Percentiles rank a stretch among this genome's conserved stretches.
These are phyloP conservation scores for Sphaerophoria rueppellii DNA, from an alignment of 2,888 invertebrate species.

Conservation along the genomic window DNA sequence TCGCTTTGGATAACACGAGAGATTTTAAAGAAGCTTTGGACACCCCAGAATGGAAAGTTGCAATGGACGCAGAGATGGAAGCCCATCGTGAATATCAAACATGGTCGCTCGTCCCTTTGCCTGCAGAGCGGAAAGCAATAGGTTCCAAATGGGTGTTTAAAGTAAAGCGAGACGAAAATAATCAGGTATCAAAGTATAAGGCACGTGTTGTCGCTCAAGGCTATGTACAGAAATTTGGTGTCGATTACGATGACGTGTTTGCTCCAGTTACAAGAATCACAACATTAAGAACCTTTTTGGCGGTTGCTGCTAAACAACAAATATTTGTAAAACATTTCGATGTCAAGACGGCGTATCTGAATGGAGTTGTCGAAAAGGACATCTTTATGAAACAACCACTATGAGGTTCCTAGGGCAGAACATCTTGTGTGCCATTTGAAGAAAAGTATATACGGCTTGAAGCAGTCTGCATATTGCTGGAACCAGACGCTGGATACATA, in stretches of 20 bases:
- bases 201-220: too few relatives aligned
- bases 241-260: not conserved
- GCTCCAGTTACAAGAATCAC: constrained; percentile 14
- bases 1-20: constrained; percentile 6
- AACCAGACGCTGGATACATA: too few relatives aligned
- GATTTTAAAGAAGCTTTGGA: constrained; percentile 14
- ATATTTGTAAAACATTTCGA: constrained; percentile 12
- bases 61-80: constrained; percentile 21
- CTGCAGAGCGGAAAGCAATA: constrained; percentile 34
- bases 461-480: too few relatives aligned
- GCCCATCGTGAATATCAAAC: constrained; percentile 2
- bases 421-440: too few relatives aligned
- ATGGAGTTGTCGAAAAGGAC: not conserved
- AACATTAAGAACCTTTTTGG: constrained; percentile 5
- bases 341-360: constrained; percentile 16
- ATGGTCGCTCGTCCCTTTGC: constrained; percentile 13
- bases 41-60: constrained; percentile 3
- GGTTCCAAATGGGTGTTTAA: constrained; percentile 23
- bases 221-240: too few relatives aligned
- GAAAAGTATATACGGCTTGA: too few relatives aligned
- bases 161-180: constrained; percentile 24
- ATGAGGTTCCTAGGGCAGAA: too few relatives aligned
- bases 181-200: constrained; percentile 4
- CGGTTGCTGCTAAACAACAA: constrained; percentile 5
- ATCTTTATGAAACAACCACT: too few relatives aligned